Evolutionary conservation across 1,140 invertebrate genomes (phyloP), one percentile per base, ranked within the genome.

Genomic region (Callitettix versicolor): DNA sequence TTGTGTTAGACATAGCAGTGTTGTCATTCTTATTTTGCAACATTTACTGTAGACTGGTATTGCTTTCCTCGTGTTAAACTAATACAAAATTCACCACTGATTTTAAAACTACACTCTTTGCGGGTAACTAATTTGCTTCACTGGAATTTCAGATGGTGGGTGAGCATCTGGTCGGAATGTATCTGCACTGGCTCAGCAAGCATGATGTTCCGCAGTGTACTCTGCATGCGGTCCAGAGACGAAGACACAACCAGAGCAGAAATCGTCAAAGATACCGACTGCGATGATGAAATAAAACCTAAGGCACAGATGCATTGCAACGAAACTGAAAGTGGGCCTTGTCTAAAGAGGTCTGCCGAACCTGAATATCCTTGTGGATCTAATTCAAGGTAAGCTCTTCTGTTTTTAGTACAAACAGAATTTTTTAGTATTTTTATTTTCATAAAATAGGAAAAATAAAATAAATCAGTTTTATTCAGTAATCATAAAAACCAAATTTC

Each of bases 121-220:
- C n/a, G n/a, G n/a, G n/a, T n/a, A n/a, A n/a, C n/a, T n/a, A n/a
- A n/a, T n/a, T n/a, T n/a, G n/a, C n/a, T n/a, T n/a, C n/a, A n/a
- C n/a, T n/a, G n/a, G n/a, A n/a, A 3, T 34, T 44, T 7, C 33
- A 57, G 56, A 22, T 57, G 56, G 56, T 57, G 50, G 49, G 50
- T 57, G 18, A 46, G 56, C 9, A 30, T 50, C 0, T 57, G 56
- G 56, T 53, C 49, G 5, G 42, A 51, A 11, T 57, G 56, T 47
- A 50, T 52, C 21, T 57, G 56, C 24, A 38, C 24, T 21, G 50
- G 43, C 3, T 26, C 40, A 3, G 30, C 50, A 26, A 50, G 56
- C 14, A 43, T 57, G n/a, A 57, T 57, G 56, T 46, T 41, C 20
- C 40, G 56, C 3, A 30, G 33, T 47, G 56, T 57, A 20, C 24